A percentile compares a stretch with the other conserved stretches of the same genome.
phyloP scores from a whole-genome alignment of 2,888 invertebrate species.

The Lasioglossum oenotherae region DNA sequence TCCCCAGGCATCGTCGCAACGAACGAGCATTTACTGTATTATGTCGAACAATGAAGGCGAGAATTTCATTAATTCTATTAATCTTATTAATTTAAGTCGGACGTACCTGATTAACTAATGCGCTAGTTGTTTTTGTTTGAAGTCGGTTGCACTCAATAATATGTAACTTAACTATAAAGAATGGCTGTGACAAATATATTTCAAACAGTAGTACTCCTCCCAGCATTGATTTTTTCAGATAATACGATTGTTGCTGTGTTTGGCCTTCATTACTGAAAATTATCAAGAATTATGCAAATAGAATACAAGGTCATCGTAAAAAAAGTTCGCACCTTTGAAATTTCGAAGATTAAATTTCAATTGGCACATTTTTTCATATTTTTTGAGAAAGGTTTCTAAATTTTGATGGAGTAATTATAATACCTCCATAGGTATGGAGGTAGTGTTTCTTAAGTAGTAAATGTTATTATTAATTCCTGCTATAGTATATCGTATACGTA shows the following conservation, averaged over 20 bases:
- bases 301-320: too few relatives aligned
- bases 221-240: conserved; percentile 88
- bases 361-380: too few relatives aligned
- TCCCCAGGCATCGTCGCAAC: too few relatives aligned
- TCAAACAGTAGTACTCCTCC: conserved; percentile 90
- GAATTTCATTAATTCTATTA: background rate
- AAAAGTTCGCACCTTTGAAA: too few relatives aligned
- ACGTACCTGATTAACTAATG: conserved; percentile 86
- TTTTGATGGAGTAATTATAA: too few relatives aligned
- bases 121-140: conserved; percentile 85
- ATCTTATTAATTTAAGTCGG: background rate
- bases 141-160: conserved; percentile 88
- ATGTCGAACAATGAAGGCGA: background rate
- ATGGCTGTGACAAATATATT: conserved; percentile 89
- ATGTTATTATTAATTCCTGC: too few relatives aligned
- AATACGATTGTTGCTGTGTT: conserved; percentile 81
- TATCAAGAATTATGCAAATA: background rate
- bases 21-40: too few relatives aligned
- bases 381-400: too few relatives aligned
- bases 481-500: too few relatives aligned
- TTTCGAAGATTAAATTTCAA: too few relatives aligned
- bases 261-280: conserved; percentile 58
- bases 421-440: too few relatives aligned
- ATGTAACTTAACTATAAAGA: conserved; percentile 89
- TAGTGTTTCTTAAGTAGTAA: too few relatives aligned